Evolutionary conservation across 2,888 invertebrate genomes (phyloP), one percentile per base, ranked within the genome.

Genomic region (Nomada ruficornis): DNA sequence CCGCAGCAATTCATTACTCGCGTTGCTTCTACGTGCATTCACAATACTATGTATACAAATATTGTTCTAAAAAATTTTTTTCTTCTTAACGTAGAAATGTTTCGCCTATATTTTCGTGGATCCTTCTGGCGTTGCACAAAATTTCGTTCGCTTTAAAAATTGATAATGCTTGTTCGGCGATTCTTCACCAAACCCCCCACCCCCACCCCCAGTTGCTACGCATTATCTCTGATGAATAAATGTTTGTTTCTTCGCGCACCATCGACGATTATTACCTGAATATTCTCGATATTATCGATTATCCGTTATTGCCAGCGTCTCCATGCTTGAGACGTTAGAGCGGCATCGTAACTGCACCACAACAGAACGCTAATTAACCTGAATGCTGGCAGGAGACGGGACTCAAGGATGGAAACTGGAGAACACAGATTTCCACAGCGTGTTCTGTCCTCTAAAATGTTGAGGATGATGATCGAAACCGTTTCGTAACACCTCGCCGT

Each of bases 211-310:
- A 13, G 47, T 47, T 13, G 18, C 0, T 47, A 15, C 29, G 10
- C 11, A 26, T 68, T 63, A 74, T 62, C 36, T 47, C 23, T 59
- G 47, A 60, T 26, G 50, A 72, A 59, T 72, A 62, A 76, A 74
- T 60, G 67, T 71, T 85, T 85, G 60, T 77, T 83, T 72, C 75
- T 81, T 85, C 57, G 44, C 44, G 23, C 55, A 42, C 60, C 68
- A 75, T 79, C 72, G 77, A 60, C 72, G 82, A 86, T 86, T 79
- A 84, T 82, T 84, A 79, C 78, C 82, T 59, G 77, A 70, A 86
- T 72, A 69, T 82, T 84, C 81, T 75, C 84, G 83, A 86, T 84
- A 84, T 84, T 86, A 86, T 86, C 86, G 84, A 86, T 86, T 79
- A 80, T 20, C 59, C 47, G 78, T 63, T 85, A 80, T 85, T 80